A percentile compares a stretch with the other conserved stretches of the same genome.
These are phyloP conservation scores for Phragmatobia fuliginosa DNA, from an alignment of 2,888 invertebrate genomes.

Conservation along the genomic window DNA sequence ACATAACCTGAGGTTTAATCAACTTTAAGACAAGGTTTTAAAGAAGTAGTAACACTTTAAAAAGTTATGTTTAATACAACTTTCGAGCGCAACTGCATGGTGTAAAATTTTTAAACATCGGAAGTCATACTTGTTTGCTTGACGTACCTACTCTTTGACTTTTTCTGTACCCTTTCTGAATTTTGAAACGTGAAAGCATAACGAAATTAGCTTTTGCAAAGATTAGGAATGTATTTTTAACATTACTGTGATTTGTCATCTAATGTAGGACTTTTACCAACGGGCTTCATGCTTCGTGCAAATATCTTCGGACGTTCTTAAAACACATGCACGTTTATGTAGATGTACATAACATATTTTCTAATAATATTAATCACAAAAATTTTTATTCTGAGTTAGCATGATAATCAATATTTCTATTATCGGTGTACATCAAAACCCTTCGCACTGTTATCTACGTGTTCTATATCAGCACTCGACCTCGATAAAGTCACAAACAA, in stretches of 20 bases:
- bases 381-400: background rate
- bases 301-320: too few species aligned
- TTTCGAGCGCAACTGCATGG: background rate
- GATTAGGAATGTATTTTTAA: too few species aligned
- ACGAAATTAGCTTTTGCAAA: too few species aligned
- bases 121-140: background rate
- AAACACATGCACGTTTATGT: too few species aligned
- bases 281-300: too few species aligned
- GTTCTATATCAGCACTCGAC: slow-evolving; percentile 42
- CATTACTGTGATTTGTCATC: too few species aligned
- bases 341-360: too few species aligned
- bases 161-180: background rate
- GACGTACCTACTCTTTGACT: background rate
- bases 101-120: background rate
- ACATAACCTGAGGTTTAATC: background rate
- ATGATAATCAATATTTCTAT: slow-evolving; percentile 13
- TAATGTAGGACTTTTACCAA: too few species aligned
- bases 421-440: slow-evolving; percentile 15
- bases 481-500: slow-evolving; percentile 43
- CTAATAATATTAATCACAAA: background rate
- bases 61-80: background rate
- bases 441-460: slow-evolving; percentile 33
- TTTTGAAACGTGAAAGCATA: too few species aligned
- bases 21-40: background rate
- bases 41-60: background rate